Evolutionary conservation across 2,888 invertebrate genomes (phyloP), one percentile per base, ranked within the genome.

Genomic region (Darwinula stevensoni): DNA sequence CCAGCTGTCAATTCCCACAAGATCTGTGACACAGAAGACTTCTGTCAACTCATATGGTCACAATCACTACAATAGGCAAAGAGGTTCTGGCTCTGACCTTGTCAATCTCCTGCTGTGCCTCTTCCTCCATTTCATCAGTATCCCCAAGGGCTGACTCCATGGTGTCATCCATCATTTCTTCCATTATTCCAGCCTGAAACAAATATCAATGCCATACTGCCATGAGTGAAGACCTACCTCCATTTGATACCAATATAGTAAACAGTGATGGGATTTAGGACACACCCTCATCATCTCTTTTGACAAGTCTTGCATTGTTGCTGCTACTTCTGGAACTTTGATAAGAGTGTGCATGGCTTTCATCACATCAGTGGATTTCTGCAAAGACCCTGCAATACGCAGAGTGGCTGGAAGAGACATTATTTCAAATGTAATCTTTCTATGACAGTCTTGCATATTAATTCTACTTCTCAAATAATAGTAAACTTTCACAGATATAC

Each of bases 211-310:
- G n/a, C n/a, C n/a, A 36, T 16, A 29, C n/a, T n/a, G n/a, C n/a
- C n/a, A n/a, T n/a, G n/a, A n/a, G n/a, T n/a, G n/a, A n/a, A n/a
- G n/a, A n/a, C n/a, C n/a, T n/a, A n/a, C n/a, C n/a, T n/a, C n/a
- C n/a, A n/a, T n/a, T n/a, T n/a, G n/a, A n/a, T n/a, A n/a, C n/a
- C n/a, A n/a, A n/a, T n/a, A n/a, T n/a, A n/a, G n/a, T n/a, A 18
- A 27, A n/a, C n/a, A n/a, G n/a, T n/a, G n/a, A n/a, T n/a, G n/a
- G n/a, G n/a, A n/a, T n/a, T n/a, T n/a, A n/a, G n/a, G n/a, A n/a
- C n/a, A n/a, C n/a, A n/a, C n/a, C n/a, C n/a, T n/a, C n/a, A 86
- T 94, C 94, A 97, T 97, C 59, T 97, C 97, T 47, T 78, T 84
- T 2, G 91, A 88, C 58, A 97, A 60, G 41, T 91, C 91, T 44